phyloP scores from a whole-genome alignment of 2,113 vertebrate species.

The Nipponia nippon region DNA sequence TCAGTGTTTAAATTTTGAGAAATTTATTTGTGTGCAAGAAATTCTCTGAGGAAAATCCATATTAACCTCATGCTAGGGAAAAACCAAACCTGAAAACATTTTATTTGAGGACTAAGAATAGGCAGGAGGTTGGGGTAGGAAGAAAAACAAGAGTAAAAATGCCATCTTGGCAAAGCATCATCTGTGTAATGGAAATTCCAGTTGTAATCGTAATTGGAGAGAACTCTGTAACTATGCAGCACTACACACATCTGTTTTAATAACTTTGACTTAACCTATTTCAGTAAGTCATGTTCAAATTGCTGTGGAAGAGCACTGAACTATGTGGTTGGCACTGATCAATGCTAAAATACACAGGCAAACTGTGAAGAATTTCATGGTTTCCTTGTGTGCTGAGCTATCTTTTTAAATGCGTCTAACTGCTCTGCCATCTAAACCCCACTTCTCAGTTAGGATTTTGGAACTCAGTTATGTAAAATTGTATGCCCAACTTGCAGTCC shows the following conservation, averaged over 20 bases:
- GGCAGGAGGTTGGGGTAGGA: not conserved
- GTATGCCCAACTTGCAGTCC: not conserved
- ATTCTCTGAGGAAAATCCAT: not conserved
- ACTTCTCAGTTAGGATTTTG: not conserved
- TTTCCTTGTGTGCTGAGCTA: not conserved
- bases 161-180: not conserved
- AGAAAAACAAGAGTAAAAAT: not conserved
- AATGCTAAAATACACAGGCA: not conserved
- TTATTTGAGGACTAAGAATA: not conserved
- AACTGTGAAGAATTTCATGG: not conserved
- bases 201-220: not conserved
- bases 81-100: not conserved
- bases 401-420: not conserved
- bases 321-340: not conserved
- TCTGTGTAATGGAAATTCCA: not conserved
- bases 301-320: not conserved
- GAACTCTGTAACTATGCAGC: not conserved
- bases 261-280: not conserved
- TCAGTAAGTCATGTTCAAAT: not conserved
- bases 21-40: not conserved
- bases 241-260: not conserved
- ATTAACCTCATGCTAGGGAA: not conserved
- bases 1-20: not conserved
- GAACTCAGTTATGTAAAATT: not conserved
- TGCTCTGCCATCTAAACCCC: not conserved